phyloP scores from a whole-genome alignment of 2,113 vertebrate species.

The Silurus glanis region DNA sequence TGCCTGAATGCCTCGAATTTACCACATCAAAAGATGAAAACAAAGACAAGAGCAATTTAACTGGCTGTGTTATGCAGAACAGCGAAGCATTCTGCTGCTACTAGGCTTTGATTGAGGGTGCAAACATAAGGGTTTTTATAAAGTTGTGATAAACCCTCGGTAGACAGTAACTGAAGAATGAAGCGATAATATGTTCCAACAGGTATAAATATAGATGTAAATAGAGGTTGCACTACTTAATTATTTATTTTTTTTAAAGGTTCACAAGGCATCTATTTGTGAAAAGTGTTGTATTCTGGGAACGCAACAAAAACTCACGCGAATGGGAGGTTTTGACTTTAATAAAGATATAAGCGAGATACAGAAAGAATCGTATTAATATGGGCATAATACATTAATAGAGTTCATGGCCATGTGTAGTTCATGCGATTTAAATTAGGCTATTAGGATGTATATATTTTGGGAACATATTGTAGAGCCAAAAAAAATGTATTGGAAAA shows the following conservation, averaged over 20 bases:
- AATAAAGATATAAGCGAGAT: not conserved
- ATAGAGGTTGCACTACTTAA: no score
- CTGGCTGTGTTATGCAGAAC: not conserved
- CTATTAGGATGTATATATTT: not conserved
- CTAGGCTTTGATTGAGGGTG: not conserved
- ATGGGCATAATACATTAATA: not conserved
- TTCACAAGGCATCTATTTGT: not conserved
- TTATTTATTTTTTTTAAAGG: not conserved
- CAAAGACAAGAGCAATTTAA: not conserved
- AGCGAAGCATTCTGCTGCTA: not conserved
- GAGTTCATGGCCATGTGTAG: not conserved
- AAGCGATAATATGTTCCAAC: not conserved
- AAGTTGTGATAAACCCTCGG: not conserved
- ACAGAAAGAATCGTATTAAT: not conserved
- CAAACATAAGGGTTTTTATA: not conserved
- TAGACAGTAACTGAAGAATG: not conserved
- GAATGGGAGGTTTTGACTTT: not conserved
- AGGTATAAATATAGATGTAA: constrained; percentile 6
- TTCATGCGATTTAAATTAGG: not conserved
- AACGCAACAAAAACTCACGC: not conserved
- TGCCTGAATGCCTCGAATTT: not conserved
- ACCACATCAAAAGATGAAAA: not conserved
- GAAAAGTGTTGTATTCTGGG: not conserved
- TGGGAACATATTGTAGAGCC: not conserved
- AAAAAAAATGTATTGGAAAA: not conserved